Evolutionary conservation across 2,888 invertebrate genomes (phyloP).

Genomic region (Chrysolina oricalcia): DNA sequence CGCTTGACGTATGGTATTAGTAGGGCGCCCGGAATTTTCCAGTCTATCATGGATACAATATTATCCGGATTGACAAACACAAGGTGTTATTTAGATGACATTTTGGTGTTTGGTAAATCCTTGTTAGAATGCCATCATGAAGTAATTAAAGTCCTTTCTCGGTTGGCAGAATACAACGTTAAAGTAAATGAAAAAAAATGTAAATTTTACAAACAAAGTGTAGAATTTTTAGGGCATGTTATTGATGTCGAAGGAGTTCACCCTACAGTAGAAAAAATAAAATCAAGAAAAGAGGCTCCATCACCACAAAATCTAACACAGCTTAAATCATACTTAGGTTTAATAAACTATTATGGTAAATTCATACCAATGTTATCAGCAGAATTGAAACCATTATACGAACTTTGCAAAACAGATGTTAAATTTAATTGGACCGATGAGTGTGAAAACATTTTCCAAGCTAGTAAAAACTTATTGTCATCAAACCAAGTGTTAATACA

Average conservation of each 20-base stretch:
- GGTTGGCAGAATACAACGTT: conserved; percentile 51
- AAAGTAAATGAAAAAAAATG: conserved; percentile 53
- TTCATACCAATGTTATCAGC: conserved; percentile 23
- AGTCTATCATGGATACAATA: conserved; percentile 52
- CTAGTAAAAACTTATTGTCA: background rate
- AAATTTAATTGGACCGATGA: background rate
- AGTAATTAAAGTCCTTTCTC: conserved; percentile 39
- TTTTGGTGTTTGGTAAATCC: conserved; percentile 49
- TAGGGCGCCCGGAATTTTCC: conserved; percentile 58
- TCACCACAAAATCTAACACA: conserved; percentile 39
- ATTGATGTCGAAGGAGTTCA: conserved; percentile 40
- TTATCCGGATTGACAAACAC: conserved; percentile 40
- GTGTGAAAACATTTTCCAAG: background rate
- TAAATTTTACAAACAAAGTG: conserved; percentile 34
- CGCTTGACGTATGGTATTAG: conserved; percentile 59
- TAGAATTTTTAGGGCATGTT: background rate
- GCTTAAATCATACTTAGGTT: conserved; percentile 27
- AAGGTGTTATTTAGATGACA: conserved; percentile 57
- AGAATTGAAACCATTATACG: background rate
- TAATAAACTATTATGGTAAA: conserved; percentile 31
- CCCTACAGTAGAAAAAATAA: conserved; percentile 32
- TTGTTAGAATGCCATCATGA: conserved; percentile 43
- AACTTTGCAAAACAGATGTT: background rate
- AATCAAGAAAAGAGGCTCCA: conserved; percentile 19
- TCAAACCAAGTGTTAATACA: background rate